Evolutionary conservation across 2,888 invertebrate genomes (phyloP), one percentile per base, ranked within the genome.

Genomic region (Macropis europaea): DNA sequence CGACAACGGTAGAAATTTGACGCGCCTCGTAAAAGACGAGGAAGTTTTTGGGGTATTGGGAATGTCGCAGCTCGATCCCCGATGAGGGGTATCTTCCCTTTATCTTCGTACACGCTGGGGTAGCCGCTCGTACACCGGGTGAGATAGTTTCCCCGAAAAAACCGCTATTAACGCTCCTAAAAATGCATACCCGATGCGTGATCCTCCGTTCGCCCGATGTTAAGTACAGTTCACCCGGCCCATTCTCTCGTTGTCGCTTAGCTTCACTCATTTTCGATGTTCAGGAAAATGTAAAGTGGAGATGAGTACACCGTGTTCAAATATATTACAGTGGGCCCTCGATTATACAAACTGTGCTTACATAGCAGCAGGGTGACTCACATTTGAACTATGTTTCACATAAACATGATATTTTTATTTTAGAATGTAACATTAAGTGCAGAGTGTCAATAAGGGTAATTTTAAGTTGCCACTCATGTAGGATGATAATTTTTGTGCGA

Each of bases 61-160:
- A 75, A 69, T 69, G 66, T 36, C 47, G 60, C 70, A 61, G 52
- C 53, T 17, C 53, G 50, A 64, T 60, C 43, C 64, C n/a, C 42
- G 59, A 66, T 53, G 64, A 73, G 54, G 40, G 47, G 63, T 73
- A 73, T 78, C 61, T 73, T 57, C 48, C 60, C 28, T 73, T 78
- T 79, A 70, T 78, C 73, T 73, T 38, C 5, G 47, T 63, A 63
- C 67, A 57, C 53, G 66, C 9, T 15, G n/a, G 30, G 26, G 53
- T 63, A 69, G 57, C 47, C 28, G 47, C 28, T 50, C 22, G 43
- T 63, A 50, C 17, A 73, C 73, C 64, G 48, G 42, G 60, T 47
- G 66, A 72, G 72, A 73, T 64, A 72, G 64, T 73, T 73, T 73
- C 72, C 64, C n/a, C 64, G 73, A 73, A 73, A 73, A 45, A 36